Evolutionary conservation across 1,140 invertebrate species (phyloP).

Genomic region (Popillia japonica): DNA sequence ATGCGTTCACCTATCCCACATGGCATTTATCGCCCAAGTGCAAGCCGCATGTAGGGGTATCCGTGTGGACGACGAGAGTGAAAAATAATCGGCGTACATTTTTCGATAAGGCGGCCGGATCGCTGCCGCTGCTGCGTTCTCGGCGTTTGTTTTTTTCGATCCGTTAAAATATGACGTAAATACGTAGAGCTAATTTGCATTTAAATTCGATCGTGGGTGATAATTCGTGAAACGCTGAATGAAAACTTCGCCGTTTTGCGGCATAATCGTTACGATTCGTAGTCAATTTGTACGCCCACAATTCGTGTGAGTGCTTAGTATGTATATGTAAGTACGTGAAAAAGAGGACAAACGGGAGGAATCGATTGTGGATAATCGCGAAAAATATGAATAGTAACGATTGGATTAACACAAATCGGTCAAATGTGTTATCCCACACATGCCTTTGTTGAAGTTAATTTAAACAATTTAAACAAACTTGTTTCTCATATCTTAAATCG

Average conservation of each 20-base stretch:
- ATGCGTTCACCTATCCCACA: slow-evolving; percentile 13
- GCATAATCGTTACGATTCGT: neutral
- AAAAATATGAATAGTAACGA: slow-evolving; percentile 8
- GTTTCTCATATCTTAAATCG: too few species aligned
- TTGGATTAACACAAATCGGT: neutral
- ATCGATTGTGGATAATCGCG: neutral
- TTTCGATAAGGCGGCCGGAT: neutral
- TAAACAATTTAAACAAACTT: too few species aligned
- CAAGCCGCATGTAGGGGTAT: neutral
- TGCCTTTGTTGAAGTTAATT: too few species aligned
- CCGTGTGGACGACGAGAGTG: neutral
- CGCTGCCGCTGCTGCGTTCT: neutral
- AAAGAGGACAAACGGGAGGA: neutral
- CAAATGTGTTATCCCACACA: neutral
- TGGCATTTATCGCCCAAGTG: neutral
- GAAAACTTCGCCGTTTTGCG: neutral
- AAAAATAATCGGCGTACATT: neutral
- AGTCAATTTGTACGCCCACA: neutral
- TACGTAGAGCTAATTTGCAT: slow-evolving; percentile 4
- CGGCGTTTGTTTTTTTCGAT: neutral
- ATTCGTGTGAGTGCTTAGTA: neutral
- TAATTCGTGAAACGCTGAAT: neutral
- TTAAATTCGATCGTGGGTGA: slow-evolving; percentile 11
- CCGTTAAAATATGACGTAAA: slow-evolving; percentile 12
- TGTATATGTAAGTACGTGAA: too few species aligned